These are phyloP conservation scores for Tridacna gigas DNA, from an alignment of 2,888 invertebrate species.

Conservation along the genomic window DNA sequence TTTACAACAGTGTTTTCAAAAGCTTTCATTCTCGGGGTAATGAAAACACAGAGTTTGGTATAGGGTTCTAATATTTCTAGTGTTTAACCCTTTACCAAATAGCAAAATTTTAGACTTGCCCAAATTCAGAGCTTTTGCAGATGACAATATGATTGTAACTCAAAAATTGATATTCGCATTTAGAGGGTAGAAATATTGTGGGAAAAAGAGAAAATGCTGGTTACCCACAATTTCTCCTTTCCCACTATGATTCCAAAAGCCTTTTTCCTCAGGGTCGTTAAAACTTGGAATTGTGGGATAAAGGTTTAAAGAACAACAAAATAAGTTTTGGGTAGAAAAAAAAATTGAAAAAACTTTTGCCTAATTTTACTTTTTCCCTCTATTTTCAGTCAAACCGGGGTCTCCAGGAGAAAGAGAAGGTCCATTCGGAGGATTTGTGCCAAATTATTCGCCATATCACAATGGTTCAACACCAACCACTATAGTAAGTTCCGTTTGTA, in stretches of 20 bases:
- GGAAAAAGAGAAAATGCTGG: background rate
- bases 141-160: background rate
- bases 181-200: background rate
- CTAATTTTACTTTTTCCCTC: background rate
- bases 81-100: no score
- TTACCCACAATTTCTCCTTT: background rate
- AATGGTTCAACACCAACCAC: slow-evolving; percentile 72
- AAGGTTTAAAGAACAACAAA: background rate
- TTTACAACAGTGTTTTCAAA: background rate
- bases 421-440: slow-evolving; percentile 67
- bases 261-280: background rate
- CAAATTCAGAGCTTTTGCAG: background rate
- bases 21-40: no score
- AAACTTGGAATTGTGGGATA: background rate
- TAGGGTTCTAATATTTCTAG: no score
- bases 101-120: background rate
- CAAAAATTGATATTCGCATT: background rate
- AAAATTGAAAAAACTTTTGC: no score
- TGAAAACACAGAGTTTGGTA: no score
- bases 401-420: slow-evolving; percentile 64
- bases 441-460: slow-evolving; percentile 74
- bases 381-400: slow-evolving; percentile 67
- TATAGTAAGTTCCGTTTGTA: slow-evolving; percentile 68
- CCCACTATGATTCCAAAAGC: background rate
- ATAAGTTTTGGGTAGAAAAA: no score